Conservation (phyloP, 2,888 invertebrate species). For the Thecophora atra region DNA sequence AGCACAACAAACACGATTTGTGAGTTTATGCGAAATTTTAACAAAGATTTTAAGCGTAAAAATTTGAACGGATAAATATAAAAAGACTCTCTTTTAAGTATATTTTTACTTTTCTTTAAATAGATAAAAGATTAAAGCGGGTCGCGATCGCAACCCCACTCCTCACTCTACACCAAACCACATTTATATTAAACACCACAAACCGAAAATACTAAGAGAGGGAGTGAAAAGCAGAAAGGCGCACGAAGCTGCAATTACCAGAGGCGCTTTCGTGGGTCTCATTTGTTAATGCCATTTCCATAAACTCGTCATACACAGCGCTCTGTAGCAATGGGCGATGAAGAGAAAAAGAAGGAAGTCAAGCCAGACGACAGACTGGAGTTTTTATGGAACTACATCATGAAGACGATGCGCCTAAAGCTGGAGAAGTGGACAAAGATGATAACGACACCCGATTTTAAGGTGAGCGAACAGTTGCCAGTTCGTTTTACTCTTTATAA, state of each 20-base stretch:
- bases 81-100: no score
- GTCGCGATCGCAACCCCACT: no score
- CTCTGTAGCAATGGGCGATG: slow-evolving; percentile 44
- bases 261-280: background rate
- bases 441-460: slow-evolving; percentile 50
- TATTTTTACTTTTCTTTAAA: no score
- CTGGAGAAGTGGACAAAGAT: slow-evolving; percentile 57
- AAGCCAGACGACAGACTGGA: slow-evolving; percentile 50
- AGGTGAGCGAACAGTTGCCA: slow-evolving; percentile 50
- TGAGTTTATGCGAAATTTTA: no score
- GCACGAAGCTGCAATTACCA: background rate
- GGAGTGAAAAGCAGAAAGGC: background rate
- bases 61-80: background rate
- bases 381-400: slow-evolving; percentile 55
- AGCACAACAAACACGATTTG: background rate
- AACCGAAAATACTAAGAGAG: background rate
- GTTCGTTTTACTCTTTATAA: no score
- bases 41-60: background rate
- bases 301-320: background rate
- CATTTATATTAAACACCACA: slow-evolving; percentile 11
- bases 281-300: background rate
- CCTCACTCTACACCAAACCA: background rate
- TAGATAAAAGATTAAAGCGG: no score
- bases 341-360: slow-evolving; percentile 44
- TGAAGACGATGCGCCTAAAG: slow-evolving; percentile 55